A percentile compares a stretch with the other conserved stretches of the same genome.
Conservation (phyloP, 2,113 vertebrate genomes). For the Taxidea taxus region DNA sequence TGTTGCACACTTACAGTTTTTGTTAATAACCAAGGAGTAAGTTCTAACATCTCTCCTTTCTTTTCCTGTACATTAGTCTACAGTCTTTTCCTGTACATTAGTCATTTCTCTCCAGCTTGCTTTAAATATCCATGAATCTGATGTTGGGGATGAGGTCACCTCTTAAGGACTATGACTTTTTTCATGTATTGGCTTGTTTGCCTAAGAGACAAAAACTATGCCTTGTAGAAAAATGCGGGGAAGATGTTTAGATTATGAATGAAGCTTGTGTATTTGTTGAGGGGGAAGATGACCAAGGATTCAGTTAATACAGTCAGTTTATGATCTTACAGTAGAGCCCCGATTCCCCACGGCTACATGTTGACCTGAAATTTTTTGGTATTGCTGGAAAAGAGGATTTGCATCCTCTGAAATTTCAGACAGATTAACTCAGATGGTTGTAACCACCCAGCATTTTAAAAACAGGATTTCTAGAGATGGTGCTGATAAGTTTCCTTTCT, state of each 20-base stretch:
- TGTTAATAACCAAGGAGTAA: neutral
- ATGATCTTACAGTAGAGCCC: neutral
- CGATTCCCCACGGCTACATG: neutral
- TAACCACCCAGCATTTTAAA: accelerated
- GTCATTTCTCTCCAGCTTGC: neutral
- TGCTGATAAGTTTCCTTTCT: neutral
- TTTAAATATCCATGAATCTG: neutral
- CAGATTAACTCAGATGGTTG: neutral
- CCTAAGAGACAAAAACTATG: neutral
- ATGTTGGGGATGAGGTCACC: neutral
- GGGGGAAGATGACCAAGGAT: neutral
- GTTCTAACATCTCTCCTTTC: neutral
- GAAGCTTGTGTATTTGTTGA: neutral
- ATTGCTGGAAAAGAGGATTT: neutral
- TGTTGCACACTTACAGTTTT: neutral
- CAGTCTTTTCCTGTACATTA: neutral
- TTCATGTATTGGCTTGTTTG: neutral
- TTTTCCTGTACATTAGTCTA: neutral
- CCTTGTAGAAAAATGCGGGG: neutral
- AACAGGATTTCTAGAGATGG: accelerated
- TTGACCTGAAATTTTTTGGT: neutral
- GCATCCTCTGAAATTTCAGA: neutral
- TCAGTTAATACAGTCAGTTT: neutral
- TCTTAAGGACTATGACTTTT: neutral
- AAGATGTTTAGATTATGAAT: neutral